A percentile compares a stretch with the other conserved stretches of the same genome.
phyloP scores from a whole-genome alignment of 2,797 vertebrate genomes.

The Acipenser oxyrinchus region DNA sequence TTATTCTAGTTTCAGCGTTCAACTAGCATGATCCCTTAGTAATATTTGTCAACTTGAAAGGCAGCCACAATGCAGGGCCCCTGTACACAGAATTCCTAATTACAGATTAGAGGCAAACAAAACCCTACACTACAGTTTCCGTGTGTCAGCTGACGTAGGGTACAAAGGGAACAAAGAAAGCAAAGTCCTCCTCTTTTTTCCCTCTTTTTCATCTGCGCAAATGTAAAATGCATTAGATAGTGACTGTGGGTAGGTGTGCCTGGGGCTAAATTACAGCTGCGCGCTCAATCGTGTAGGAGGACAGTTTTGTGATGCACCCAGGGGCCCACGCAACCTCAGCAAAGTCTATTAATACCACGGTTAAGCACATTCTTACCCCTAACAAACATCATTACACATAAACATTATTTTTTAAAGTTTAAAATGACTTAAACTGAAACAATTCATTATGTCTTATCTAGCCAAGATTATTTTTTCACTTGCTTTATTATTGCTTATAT shows the following conservation, averaged over 20 bases:
- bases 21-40: conserved; percentile 25
- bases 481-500: conserved; percentile 36
- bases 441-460: conserved; percentile 42
- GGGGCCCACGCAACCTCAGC: conserved; percentile 55
- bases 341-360: conserved; percentile 53
- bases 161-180: conserved; percentile 40
- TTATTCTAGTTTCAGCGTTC: conserved; percentile 21
- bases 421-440: conserved; percentile 39
- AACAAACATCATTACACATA: conserved; percentile 41
- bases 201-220: conserved; percentile 49
- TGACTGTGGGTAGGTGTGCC: conserved; percentile 63
- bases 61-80: conserved; percentile 25
- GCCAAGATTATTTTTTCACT: conserved; percentile 21
- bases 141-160: conserved; percentile 42
- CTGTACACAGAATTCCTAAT: conserved; percentile 46
- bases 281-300: conserved; percentile 57
- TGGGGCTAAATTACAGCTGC: conserved; percentile 50
- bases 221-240: conserved; percentile 63
- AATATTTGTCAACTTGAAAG: conserved; percentile 29
- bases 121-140: conserved; percentile 40
- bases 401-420: conserved; percentile 37
- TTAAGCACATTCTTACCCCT: conserved; percentile 31
- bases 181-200: conserved; percentile 19
- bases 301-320: conserved; percentile 53
- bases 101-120: conserved; percentile 48